phyloP scores from a whole-genome alignment of 2,113 vertebrate species.

The Onychostoma macrolepis region DNA sequence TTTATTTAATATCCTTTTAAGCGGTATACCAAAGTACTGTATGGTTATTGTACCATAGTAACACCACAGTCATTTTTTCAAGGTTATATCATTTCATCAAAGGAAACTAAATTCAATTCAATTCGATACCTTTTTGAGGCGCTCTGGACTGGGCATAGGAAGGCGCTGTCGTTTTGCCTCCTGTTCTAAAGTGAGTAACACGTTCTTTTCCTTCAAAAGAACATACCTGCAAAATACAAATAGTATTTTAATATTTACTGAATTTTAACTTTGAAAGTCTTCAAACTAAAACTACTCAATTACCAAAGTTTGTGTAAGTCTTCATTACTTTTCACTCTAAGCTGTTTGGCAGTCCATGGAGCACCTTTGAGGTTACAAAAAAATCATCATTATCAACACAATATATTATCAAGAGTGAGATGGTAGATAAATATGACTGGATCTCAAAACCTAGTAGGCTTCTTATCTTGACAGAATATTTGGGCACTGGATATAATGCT shows the following conservation, averaged over 20 bases:
- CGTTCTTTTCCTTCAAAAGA: conserved; percentile 94
- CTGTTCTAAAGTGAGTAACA: conserved; percentile 92
- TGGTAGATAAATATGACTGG: background rate
- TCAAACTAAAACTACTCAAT: background rate
- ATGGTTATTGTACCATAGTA: background rate
- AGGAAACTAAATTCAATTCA: too few species aligned
- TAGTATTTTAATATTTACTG: background rate
- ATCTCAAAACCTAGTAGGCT: background rate
- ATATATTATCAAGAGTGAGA: background rate
- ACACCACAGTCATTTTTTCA: too few species aligned
- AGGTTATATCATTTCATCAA: too few species aligned
- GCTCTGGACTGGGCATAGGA: conserved; percentile 92
- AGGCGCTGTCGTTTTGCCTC: conserved; percentile 84
- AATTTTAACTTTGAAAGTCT: background rate
- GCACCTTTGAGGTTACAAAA: conserved; percentile 76
- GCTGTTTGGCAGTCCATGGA: conserved; percentile 87
- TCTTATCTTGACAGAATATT: background rate
- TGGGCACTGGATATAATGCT: background rate
- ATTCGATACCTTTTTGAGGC: conserved; percentile 87
- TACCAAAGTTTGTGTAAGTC: conserved; percentile 98
- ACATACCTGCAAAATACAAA: conserved; percentile 84
- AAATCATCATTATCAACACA: background rate
- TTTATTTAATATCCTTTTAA: too few species aligned
- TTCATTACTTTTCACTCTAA: conserved; percentile 91
- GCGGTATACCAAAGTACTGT: background rate